Evolutionary conservation across 2,888 invertebrate species (phyloP), one percentile per base, ranked within the genome.

Genomic region (Lochmaea crataegi): DNA sequence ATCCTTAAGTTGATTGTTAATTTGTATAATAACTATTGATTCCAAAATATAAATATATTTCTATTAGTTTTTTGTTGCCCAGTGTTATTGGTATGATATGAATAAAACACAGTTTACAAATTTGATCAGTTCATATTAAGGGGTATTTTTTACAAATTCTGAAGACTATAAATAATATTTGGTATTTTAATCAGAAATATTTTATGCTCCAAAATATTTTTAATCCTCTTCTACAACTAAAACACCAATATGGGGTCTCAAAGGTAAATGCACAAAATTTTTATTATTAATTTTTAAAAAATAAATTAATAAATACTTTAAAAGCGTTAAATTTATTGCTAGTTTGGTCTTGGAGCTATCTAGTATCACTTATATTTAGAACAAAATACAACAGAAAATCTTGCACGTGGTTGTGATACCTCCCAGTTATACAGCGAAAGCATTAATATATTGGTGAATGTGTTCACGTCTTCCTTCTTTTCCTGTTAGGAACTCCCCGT

Each of bases 301-400:
- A 70, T 70, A 70, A 64, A 64, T 70, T 70, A 70, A 70, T 70
- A 70, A 70, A 70, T 70, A 68, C 68, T 56, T 70, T 65, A 57
- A 65, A 70, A 70, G 70, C 70, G 41, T 57, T 57, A 63, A 65
- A 38, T 41, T 70, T 70, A 70, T 70, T 70, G 70, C 70, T 65
- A 65, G 64, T 70, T 70, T 70, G 70, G 70, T 70, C 41, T 70
- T 56, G 69, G 69, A 69, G 69, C 69, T 53, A 56, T 69, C 69
- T 69, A 69, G 56, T 69, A 69, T 69, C 69, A 69, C 69, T 69
- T 58, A 64, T 48, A 48, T n/a, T 45, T 45, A n/a, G 11, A 45
- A 67, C 18, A 41, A n/a, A 22, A 57, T 32, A 32, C 32, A 5
- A 32, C 1, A 42, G 48, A 64, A 64, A 48, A 64, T 26, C 5